phyloP scores from a whole-genome alignment of 2,888 invertebrate genomes.

The Chloroclystis v-ata region DNA sequence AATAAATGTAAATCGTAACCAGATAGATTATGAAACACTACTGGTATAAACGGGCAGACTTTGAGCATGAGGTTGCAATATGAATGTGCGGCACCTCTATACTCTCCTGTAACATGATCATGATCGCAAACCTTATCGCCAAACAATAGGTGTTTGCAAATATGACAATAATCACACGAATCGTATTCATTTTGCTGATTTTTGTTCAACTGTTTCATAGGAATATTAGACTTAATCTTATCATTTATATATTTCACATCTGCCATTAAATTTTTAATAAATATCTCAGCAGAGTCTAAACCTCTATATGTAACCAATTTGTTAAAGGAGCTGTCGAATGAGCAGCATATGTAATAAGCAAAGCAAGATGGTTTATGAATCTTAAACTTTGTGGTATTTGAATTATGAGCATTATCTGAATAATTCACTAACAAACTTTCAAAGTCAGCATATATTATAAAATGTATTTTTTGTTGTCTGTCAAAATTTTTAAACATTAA shows the following conservation, averaged over 20 bases:
- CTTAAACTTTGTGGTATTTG: neutral
- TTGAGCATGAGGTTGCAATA: slow-evolving; percentile 5
- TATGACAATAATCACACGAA: neutral
- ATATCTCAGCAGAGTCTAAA: neutral
- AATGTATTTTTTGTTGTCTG: slow-evolving; percentile 7
- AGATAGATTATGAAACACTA: slow-evolving; percentile 8
- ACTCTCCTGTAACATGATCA: slow-evolving; percentile 6
- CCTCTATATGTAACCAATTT: slow-evolving; percentile 1
- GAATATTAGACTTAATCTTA: neutral
- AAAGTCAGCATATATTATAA: slow-evolving; percentile 2
- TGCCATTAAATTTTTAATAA: neutral
- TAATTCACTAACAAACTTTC: neutral
- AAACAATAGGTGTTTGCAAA: neutral
- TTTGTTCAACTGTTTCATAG: neutral
- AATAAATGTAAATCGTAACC: too few relatives aligned
- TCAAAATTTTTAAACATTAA: slow-evolving; percentile 4
- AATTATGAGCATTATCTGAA: neutral
- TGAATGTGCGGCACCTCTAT: slow-evolving; percentile 6
- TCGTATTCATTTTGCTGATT: neutral
- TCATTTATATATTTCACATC: neutral
- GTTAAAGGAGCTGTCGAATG: too few relatives aligned
- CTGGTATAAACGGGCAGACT: slow-evolving; percentile 5
- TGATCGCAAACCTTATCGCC: slow-evolving; percentile 8
- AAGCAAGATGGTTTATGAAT: slow-evolving; percentile 1
- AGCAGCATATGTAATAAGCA: slow-evolving; percentile 4